These are phyloP conservation scores for Takifugu rubripes DNA, from an alignment of 2,797 vertebrate genomes.

Conservation along the genomic window DNA sequence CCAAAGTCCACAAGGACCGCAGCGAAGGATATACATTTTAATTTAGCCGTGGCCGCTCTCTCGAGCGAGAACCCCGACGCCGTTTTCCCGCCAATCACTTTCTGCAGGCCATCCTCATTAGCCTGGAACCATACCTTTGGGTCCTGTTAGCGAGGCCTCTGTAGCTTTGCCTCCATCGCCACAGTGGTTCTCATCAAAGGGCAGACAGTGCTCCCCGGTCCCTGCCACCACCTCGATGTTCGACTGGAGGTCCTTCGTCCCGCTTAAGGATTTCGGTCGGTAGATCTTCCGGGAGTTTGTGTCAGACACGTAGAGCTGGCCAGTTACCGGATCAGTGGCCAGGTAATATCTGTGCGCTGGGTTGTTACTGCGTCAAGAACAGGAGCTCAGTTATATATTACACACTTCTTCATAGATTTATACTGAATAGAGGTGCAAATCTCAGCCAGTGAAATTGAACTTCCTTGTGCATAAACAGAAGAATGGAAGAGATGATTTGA, in stretches of 20 bases:
- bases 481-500: too few relatives aligned
- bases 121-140: conserved; percentile 84
- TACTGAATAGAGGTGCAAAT: not conserved
- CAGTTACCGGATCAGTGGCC: conserved; percentile 88
- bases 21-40: too few relatives aligned
- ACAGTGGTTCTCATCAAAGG: conserved; percentile 95
- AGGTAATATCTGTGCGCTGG: conserved; percentile 97
- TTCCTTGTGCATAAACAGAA: conserved; percentile 4
- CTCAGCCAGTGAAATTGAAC: too few relatives aligned
- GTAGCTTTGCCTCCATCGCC: conserved; percentile 93
- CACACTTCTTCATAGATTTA: not conserved
- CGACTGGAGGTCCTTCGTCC: conserved; percentile 87
- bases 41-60: too few relatives aligned
- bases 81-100: conserved; percentile 27
- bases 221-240: conserved; percentile 91
- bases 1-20: too few relatives aligned
- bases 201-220: conserved; percentile 95
- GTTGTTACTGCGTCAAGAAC: conserved; percentile 86
- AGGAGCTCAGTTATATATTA: conserved; percentile 20
- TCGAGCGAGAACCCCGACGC: not conserved
- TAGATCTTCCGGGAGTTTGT: conserved; percentile 96
- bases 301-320: conserved; percentile 95
- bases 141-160: conserved; percentile 93
- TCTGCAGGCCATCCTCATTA: conserved; percentile 41
- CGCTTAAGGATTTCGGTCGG: conserved; percentile 80